Evolutionary conservation across 2,797 vertebrate genomes (phyloP).

Genomic region (Typhlichthys subterraneus): DNA sequence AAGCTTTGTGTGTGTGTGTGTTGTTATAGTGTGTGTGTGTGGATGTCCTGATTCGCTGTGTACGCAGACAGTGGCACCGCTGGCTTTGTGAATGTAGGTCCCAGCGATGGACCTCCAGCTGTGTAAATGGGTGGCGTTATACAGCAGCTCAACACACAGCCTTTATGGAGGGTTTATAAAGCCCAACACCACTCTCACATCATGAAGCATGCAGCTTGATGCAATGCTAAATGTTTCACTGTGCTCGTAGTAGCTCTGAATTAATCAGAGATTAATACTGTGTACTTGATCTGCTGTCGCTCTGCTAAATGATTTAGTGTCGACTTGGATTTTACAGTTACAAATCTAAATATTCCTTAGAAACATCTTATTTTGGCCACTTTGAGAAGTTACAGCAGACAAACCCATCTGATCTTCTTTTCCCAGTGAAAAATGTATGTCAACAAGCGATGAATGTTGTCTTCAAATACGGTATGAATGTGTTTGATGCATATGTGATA

Average conservation of each 20-base stretch:
- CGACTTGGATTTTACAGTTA: neutral
- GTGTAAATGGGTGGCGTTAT: slow-evolving; percentile 34
- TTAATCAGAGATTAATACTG: neutral
- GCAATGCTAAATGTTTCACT: slow-evolving; percentile 23
- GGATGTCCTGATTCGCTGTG: neutral
- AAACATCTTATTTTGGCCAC: neutral
- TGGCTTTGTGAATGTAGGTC: neutral
- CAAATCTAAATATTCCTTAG: neutral
- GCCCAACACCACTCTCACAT: slow-evolving; percentile 17
- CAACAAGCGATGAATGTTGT: neutral
- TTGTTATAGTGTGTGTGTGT: neutral
- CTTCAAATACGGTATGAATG: no score
- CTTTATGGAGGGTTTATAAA: slow-evolving; percentile 28
- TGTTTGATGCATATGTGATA: neutral
- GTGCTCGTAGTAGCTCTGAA: slow-evolving; percentile 19
- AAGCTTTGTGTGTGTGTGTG: slow-evolving; percentile 5
- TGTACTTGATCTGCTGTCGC: slow-evolving; percentile 1
- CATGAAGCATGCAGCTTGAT: slow-evolving; percentile 32
- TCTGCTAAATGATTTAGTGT: slow-evolving; percentile 22
- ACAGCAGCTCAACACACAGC: slow-evolving; percentile 13
- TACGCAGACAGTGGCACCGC: slow-evolving; percentile 1
- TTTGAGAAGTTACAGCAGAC: no score
- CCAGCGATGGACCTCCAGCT: slow-evolving; percentile 31
- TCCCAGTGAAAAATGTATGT: neutral
- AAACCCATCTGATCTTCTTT: neutral